Evolutionary conservation across 2,888 invertebrate species (phyloP), one percentile per base, ranked within the genome.

Genomic region (Drosophila robusta): DNA sequence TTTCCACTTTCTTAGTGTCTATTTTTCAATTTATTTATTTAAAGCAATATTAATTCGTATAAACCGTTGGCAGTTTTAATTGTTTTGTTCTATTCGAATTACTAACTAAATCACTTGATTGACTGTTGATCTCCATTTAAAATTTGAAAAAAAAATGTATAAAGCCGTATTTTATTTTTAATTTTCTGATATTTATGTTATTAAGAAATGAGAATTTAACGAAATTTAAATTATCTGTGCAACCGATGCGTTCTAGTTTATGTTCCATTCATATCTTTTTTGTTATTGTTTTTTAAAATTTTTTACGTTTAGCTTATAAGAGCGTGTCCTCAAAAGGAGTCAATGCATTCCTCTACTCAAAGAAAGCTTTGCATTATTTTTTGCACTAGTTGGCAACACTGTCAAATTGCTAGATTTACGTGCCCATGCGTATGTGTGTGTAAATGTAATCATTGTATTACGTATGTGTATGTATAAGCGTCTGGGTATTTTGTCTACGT

Each of bases 301-400:
- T 12, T 11, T 12, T 4, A 4, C 0, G 26, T 29, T 8, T 5
- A 4, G 11, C 4, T 11, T 32, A 32, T 32, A 3, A 32, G 11
- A 32, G 11, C 11, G 11, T 11, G 32, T 9, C 2, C 32, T 32
- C 11, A 32, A 32, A 11, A 32, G 29, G 1, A 7, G 4, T 16
- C 14, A 4, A 32, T 11, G 7, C 11, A 39, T 29, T 45, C 9
- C 14, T 11, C 16, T 12, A 3, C 18, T 22, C 26, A 38, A 26
- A 38, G 12, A n/a, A 24, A 42, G 22, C 44, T 22, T 4, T n/a
- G 16, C 18, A 22, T 44, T 22, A 50, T 58, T 34, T 12, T 34
- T 78, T 29, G 79, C 79, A 82, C 69, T 75, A 81, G 82, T 72
- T 79, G 69, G 69, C 54, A 61, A 78, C 39, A 39, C 42, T 34